Evolutionary conservation across 2,113 vertebrate species (phyloP).

Genomic region (Anseranas semipalmata): DNA sequence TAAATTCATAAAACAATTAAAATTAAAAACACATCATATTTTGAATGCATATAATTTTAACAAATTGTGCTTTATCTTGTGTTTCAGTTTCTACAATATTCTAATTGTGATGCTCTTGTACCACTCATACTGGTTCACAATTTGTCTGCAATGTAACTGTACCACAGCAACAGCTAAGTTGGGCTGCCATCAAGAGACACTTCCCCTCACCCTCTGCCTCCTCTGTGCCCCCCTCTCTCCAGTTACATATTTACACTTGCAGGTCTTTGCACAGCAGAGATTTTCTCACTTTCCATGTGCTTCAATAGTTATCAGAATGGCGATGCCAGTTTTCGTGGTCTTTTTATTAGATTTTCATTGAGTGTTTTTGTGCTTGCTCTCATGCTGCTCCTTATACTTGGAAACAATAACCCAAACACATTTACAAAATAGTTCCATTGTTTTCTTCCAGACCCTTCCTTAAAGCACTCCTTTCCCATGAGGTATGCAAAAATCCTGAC

Average conservation of each 20-base stretch:
- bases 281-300: not conserved
- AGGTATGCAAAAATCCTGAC: not conserved
- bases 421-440: not conserved
- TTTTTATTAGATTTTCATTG: not conserved
- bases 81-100: not conserved
- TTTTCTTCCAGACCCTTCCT: not conserved
- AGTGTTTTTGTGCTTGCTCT: not conserved
- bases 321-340: not conserved
- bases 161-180: accelerated
- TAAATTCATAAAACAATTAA: not conserved
- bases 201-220: not conserved
- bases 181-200: not conserved
- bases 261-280: not conserved
- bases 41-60: not conserved
- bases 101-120: not conserved
- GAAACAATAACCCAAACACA: not conserved
- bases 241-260: not conserved
- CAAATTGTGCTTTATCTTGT: not conserved
- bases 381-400: not conserved
- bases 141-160: not conserved
- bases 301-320: not conserved
- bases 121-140: accelerated
- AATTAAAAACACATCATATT: not conserved
- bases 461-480: not conserved
- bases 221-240: not conserved